Conservation (phyloP, 2,888 invertebrate genomes). For the Eulithis prunata region DNA sequence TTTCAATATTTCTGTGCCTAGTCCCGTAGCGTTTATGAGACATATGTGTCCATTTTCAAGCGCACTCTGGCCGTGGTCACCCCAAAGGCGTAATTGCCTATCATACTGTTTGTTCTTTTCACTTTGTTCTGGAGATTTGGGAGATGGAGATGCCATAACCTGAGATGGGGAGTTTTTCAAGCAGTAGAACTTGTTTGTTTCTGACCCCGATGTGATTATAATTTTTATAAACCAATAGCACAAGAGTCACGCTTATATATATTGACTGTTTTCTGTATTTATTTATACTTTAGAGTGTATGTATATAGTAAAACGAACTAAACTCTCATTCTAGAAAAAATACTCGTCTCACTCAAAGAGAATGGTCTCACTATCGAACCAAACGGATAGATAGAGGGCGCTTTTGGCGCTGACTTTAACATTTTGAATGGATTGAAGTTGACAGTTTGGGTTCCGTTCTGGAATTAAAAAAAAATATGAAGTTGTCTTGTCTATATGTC, state of each 20-base stretch:
- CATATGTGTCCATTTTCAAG: constrained; percentile 96
- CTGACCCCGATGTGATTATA: too few relatives aligned
- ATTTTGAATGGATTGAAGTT: too few relatives aligned
- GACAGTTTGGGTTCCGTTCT: too few relatives aligned
- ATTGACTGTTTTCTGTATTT: background rate
- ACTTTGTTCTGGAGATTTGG: constrained; percentile 89
- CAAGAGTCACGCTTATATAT: background rate
- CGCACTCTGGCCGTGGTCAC: constrained; percentile 97
- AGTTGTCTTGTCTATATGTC: too few relatives aligned
- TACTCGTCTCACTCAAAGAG: too few relatives aligned
- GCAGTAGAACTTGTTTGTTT: background rate
- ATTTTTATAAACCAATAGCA: background rate
- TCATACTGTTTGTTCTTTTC: constrained; percentile 92
- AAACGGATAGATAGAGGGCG: too few relatives aligned
- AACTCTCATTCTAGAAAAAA: too few relatives aligned
- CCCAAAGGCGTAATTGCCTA: constrained; percentile 96
- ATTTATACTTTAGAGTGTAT: too few relatives aligned
- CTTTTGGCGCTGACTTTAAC: too few relatives aligned
- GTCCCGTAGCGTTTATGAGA: constrained; percentile 95
- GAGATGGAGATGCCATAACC: constrained; percentile 87
- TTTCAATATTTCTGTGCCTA: constrained; percentile 98
- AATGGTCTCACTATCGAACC: too few relatives aligned
- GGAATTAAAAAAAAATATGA: too few relatives aligned
- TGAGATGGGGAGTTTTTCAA: background rate
- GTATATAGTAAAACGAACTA: too few relatives aligned